Conservation (phyloP, 2,797 vertebrate species). For the Propithecus deckenii region DNA sequence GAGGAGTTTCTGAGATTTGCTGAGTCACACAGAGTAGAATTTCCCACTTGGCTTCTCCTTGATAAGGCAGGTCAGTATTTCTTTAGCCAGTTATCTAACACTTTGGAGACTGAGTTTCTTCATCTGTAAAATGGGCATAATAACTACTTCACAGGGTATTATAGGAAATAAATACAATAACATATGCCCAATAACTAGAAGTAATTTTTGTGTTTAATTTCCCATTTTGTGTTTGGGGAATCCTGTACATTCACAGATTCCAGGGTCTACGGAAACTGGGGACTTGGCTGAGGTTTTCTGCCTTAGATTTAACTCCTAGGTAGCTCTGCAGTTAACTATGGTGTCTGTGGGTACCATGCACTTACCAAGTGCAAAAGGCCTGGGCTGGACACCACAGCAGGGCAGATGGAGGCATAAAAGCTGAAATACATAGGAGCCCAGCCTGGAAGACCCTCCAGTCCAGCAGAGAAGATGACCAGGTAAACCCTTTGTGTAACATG, state of each 20-base stretch:
- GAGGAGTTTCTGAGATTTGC: background rate
- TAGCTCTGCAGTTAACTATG: background rate
- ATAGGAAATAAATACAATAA: constrained; percentile 6
- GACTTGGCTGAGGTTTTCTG: background rate
- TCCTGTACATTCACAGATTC: background rate
- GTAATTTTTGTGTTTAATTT: background rate
- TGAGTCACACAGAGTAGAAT: background rate
- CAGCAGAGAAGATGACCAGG: background rate
- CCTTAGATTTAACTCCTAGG: background rate
- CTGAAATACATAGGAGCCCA: background rate
- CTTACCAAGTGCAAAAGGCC: background rate
- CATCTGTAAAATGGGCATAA: background rate
- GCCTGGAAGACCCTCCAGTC: background rate
- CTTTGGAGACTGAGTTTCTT: background rate
- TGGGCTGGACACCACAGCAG: background rate
- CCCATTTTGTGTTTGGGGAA: background rate
- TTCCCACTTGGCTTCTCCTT: background rate
- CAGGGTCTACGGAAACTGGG: background rate
- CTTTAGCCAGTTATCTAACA: background rate
- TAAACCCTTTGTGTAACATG: background rate
- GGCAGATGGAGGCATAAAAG: background rate
- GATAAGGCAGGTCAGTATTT: background rate
- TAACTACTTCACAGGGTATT: background rate
- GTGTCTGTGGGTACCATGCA: background rate
- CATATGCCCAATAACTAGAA: background rate